These are phyloP conservation scores for Lamproptera curius DNA, from an alignment of 2,888 invertebrate genomes.

Conservation along the genomic window DNA sequence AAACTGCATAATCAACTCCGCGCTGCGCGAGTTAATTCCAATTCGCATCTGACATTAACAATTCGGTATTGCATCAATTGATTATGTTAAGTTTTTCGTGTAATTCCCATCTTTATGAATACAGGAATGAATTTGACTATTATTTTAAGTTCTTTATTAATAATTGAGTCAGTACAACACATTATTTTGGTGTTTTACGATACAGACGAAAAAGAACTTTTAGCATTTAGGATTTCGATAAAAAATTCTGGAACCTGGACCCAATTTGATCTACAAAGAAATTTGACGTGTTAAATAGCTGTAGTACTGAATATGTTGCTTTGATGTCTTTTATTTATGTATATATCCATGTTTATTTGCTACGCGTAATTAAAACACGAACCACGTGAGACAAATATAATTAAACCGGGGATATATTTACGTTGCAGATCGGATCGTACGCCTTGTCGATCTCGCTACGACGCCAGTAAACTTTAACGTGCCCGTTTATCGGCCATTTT, in stretches of 20 bases:
- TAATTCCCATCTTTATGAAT: too few relatives aligned
- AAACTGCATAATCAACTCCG: background rate
- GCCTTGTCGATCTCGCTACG: constrained; percentile 45
- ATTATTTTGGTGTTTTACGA: too few relatives aligned
- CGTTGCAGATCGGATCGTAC: constrained; percentile 35
- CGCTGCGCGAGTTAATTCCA: constrained; percentile 1
- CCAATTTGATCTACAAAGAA: too few relatives aligned
- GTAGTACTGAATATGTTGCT: too few relatives aligned
- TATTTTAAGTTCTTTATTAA: too few relatives aligned
- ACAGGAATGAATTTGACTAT: too few relatives aligned
- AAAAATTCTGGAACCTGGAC: too few relatives aligned
- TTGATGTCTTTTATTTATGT: too few relatives aligned
- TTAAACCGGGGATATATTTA: constrained; percentile 33
- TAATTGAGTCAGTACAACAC: too few relatives aligned
- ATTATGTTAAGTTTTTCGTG: constrained; percentile 16
- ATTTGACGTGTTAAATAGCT: too few relatives aligned
- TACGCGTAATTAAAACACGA: constrained; percentile 10
- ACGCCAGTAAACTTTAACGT: constrained; percentile 55
- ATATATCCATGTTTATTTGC: constrained; percentile 12
- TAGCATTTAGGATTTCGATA: too few relatives aligned
- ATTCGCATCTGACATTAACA: constrained; percentile 9
- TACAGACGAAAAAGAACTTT: too few relatives aligned
- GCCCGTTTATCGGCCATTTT: constrained; percentile 47
- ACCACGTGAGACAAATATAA: constrained; percentile 31
- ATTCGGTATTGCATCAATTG: constrained; percentile 5